These are phyloP conservation scores for Urosaurus nigricauda DNA, from an alignment of 2,797 vertebrate species.

Conservation along the genomic window DNA sequence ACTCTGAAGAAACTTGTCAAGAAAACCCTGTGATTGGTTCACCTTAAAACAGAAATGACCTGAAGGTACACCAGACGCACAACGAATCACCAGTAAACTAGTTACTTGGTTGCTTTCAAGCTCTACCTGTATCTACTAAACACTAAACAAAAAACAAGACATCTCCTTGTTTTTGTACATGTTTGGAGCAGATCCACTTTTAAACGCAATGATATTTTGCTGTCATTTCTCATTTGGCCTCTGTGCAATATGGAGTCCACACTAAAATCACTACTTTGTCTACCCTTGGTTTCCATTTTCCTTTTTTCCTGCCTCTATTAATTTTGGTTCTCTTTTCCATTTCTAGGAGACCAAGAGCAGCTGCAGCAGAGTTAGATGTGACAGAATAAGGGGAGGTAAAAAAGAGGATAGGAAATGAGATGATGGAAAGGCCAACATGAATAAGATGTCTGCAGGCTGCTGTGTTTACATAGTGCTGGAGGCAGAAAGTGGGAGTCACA, in stretches of 20 bases:
- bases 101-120: too few species aligned
- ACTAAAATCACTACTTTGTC: background rate
- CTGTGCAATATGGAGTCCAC: background rate
- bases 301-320: background rate
- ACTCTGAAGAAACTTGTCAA: too few species aligned
- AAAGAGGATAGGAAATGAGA: background rate
- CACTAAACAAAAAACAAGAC: background rate
- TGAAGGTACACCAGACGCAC: too few species aligned
- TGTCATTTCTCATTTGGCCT: background rate
- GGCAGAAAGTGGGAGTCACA: background rate
- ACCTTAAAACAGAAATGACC: too few species aligned
- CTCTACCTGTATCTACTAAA: background rate
- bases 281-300: background rate
- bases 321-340: slow-evolving; percentile 1
- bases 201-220: background rate
- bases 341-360: background rate
- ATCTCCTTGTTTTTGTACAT: background rate
- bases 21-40: too few species aligned
- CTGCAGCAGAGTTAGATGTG: background rate
- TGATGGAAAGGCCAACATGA: background rate
- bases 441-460: background rate
- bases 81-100: too few species aligned
- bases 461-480: background rate
- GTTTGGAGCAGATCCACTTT: background rate
- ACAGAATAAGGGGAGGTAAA: background rate